phyloP scores from a whole-genome alignment of 2,113 vertebrate species.

The Perca fluviatilis region DNA sequence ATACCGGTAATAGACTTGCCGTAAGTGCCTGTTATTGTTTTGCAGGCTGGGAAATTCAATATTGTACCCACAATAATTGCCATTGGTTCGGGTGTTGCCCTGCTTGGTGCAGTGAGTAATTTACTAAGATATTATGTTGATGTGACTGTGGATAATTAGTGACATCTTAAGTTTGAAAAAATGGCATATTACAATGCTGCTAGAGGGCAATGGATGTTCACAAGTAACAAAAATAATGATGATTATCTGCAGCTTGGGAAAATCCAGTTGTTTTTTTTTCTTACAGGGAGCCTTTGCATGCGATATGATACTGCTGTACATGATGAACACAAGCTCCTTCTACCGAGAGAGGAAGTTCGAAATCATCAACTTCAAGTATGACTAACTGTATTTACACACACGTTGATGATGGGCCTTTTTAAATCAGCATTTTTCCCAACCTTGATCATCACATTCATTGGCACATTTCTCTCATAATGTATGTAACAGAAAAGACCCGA shows the following conservation, averaged over 20 bases:
- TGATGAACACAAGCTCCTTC: conserved; percentile 94
- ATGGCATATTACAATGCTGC: neutral
- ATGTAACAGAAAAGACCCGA: conserved; percentile 63
- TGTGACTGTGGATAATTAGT: neutral
- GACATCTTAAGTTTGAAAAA: neutral
- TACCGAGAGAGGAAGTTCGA: conserved; percentile 96
- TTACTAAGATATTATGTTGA: conserved; percentile 10
- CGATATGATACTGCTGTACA: conserved; percentile 94
- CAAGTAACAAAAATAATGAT: neutral
- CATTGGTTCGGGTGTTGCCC: conserved; percentile 91
- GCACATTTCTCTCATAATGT: neutral
- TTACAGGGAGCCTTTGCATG: conserved; percentile 94
- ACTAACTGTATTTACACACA: neutral
- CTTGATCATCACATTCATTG: neutral
- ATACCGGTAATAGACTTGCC: neutral
- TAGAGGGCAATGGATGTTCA: neutral
- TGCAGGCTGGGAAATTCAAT: conserved; percentile 95
- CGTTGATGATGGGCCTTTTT: neutral
- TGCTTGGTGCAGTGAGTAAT: conserved; percentile 93
- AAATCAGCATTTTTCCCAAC: neutral
- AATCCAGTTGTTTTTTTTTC: conserved; percentile 18
- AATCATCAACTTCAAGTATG: conserved; percentile 92
- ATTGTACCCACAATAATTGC: conserved; percentile 95
- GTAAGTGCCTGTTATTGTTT: conserved; percentile 53
- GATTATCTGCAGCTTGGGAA: neutral